Conservation (phyloP, 2,797 vertebrate genomes). For the Falco novaeseelandiae region DNA sequence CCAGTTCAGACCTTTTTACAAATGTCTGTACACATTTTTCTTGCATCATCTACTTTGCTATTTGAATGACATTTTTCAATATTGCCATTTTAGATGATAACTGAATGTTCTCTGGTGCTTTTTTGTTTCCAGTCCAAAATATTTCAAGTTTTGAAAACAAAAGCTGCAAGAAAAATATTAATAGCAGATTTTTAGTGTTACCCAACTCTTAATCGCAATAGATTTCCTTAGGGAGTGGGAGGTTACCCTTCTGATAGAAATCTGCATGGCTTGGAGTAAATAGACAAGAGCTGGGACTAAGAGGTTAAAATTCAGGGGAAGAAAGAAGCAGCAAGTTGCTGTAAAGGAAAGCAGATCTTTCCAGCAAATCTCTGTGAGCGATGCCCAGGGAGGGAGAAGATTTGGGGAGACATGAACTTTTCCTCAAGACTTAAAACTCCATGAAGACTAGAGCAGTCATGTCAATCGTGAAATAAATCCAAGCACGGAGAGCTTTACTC, state of each 20-base stretch:
- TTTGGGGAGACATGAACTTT: neutral
- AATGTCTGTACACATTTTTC: neutral
- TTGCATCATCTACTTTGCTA: neutral
- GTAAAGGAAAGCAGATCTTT: neutral
- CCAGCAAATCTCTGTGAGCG: neutral
- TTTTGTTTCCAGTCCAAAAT: neutral
- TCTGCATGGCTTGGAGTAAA: neutral
- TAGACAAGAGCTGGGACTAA: neutral
- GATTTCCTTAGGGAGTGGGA: neutral
- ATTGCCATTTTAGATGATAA: neutral
- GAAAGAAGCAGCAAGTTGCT: neutral
- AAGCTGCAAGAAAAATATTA: neutral
- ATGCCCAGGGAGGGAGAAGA: neutral
- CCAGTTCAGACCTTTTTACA: neutral
- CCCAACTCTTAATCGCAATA: neutral
- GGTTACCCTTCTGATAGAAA: neutral
- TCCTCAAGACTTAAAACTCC: neutral
- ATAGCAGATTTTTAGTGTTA: neutral
- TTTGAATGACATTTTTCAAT: neutral
- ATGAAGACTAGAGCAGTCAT: accelerated
- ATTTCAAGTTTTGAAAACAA: neutral
- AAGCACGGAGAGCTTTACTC: neutral
- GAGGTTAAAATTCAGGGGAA: neutral
- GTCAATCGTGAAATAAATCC: neutral
- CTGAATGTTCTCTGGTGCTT: neutral